Evolutionary conservation across 1,140 invertebrate species (phyloP).

Genomic region (Dryas iulia): DNA sequence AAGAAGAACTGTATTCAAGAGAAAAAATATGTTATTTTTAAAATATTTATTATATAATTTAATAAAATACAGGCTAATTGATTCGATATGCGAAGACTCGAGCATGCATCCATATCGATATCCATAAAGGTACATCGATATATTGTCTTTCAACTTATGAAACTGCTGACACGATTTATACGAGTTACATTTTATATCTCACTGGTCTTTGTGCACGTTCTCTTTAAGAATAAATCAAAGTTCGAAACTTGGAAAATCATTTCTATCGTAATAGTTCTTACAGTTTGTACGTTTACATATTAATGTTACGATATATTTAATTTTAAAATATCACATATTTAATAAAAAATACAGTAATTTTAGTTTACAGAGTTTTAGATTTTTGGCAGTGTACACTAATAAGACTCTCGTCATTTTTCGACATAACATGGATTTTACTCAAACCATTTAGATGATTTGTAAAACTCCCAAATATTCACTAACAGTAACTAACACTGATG

Average conservation of each 20-base stretch:
- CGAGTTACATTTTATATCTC: slow-evolving; percentile 1
- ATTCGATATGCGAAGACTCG: neutral
- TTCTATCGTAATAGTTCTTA: neutral
- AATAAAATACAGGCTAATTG: neutral
- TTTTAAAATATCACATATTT: neutral
- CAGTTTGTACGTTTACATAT: neutral
- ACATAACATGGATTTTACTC: neutral
- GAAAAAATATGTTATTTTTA: no score
- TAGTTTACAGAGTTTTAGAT: no score
- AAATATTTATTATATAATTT: no score
- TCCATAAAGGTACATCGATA: neutral
- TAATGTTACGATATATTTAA: neutral
- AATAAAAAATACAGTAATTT: no score
- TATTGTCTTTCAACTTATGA: neutral
- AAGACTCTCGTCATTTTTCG: neutral
- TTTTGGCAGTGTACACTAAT: neutral
- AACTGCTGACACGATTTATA: slow-evolving; percentile 1
- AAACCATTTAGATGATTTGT: neutral
- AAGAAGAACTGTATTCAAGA: no score
- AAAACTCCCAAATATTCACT: neutral
- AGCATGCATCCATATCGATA: neutral
- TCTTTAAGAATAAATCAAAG: slow-evolving; percentile 2
- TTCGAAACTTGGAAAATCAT: neutral
- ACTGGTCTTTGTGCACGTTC: neutral
- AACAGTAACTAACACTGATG: neutral